phyloP scores from a whole-genome alignment of 2,797 vertebrate species.

The Anabas testudineus region DNA sequence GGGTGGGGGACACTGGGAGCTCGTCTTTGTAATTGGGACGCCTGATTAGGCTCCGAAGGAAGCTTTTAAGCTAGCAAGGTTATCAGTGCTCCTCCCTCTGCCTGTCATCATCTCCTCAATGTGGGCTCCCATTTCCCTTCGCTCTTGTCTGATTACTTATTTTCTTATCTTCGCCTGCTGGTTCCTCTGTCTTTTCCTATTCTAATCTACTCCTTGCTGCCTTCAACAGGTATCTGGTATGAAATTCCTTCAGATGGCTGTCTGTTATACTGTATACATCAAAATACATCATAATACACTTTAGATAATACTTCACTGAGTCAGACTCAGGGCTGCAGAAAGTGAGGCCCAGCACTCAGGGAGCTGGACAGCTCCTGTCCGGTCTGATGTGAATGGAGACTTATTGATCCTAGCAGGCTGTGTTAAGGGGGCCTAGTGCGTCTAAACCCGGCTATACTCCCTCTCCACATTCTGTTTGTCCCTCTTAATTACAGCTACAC shows the following conservation, averaged over 20 bases:
- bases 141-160: conserved; percentile 66
- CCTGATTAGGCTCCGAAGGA: conserved; percentile 84
- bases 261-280: neutral
- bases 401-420: conserved; percentile 83
- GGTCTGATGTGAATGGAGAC: conserved; percentile 78
- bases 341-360: conserved; percentile 66
- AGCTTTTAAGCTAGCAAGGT: conserved; percentile 88
- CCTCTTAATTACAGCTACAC: conserved; percentile 82
- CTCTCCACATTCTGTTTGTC: conserved; percentile 77
- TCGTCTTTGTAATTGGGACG: conserved; percentile 85
- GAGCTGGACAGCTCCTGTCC: conserved; percentile 78
- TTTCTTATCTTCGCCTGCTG: conserved; percentile 57
- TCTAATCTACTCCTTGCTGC: conserved; percentile 28
- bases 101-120: conserved; percentile 81
- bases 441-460: conserved; percentile 76
- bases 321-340: conserved; percentile 23
- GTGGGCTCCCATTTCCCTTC: conserved; percentile 51
- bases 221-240: conserved; percentile 64
- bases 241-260: conserved; percentile 28
- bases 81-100: conserved; percentile 83
- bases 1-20: conserved; percentile 64
- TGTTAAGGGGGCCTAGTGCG: conserved; percentile 75
- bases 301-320: neutral
- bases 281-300: conserved; percentile 2
- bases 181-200: conserved; percentile 32